These are phyloP conservation scores for Aethina tumida DNA, from an alignment of 1,140 invertebrate species.

Conservation along the genomic window DNA sequence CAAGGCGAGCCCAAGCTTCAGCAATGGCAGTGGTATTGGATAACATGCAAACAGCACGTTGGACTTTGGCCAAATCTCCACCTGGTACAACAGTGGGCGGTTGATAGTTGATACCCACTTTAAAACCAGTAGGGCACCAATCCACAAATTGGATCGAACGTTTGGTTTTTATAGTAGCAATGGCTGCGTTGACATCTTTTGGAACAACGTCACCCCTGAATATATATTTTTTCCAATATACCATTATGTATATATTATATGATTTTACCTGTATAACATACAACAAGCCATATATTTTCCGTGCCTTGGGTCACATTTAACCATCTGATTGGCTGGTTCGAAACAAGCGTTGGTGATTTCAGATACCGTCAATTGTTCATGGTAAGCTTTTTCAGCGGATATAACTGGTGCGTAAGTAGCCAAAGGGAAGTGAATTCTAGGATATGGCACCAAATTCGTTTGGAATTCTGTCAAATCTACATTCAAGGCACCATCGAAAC, in stretches of 20 bases:
- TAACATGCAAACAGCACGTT: conserved; percentile 67
- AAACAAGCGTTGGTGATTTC: conserved; percentile 78
- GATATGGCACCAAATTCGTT: conserved; percentile 76
- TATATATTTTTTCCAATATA: too few relatives aligned
- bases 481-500: conserved; percentile 82
- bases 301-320: conserved; percentile 72
- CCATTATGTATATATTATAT: too few relatives aligned
- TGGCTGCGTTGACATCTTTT: conserved; percentile 74
- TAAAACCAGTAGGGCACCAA: conserved; percentile 85
- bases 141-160: conserved; percentile 80
- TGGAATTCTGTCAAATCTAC: conserved; percentile 87
- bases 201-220: conserved; percentile 57
- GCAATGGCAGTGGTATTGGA: conserved; percentile 76
- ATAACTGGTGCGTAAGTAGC: conserved; percentile 71
- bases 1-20: conserved; percentile 65
- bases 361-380: conserved; percentile 63
- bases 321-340: conserved; percentile 77
- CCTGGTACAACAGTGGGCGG: conserved; percentile 74
- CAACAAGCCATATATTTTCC: conserved; percentile 83
- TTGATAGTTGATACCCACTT: conserved; percentile 72
- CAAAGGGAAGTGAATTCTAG: conserved; percentile 70
- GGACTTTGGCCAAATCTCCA: conserved; percentile 67
- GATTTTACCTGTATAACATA: conserved; percentile 63
- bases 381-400: conserved; percentile 73
- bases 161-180: conserved; percentile 73